phyloP scores from a whole-genome alignment of 2,113 vertebrate species.

The Hippocampus abdominalis region DNA sequence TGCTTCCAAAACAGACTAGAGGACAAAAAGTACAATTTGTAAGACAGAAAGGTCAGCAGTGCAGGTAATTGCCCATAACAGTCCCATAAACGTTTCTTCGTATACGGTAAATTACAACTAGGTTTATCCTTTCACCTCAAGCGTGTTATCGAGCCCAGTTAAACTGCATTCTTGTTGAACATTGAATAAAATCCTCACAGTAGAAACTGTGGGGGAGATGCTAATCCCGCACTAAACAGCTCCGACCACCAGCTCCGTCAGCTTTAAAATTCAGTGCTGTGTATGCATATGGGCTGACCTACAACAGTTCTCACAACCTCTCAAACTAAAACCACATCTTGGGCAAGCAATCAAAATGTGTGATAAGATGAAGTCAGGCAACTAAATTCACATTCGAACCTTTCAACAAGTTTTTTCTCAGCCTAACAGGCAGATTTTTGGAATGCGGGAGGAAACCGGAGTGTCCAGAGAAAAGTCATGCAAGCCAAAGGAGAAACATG shows the following conservation, averaged over 20 bases:
- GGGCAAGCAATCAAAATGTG: background rate
- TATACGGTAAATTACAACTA: background rate
- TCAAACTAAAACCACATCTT: background rate
- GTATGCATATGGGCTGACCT: background rate
- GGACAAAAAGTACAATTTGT: conserved; percentile 10
- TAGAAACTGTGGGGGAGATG: background rate
- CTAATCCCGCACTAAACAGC: background rate
- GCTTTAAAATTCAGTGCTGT: conserved; percentile 1
- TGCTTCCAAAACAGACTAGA: conserved; percentile 4
- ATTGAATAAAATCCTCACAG: conserved; percentile 3
- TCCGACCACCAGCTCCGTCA: background rate
- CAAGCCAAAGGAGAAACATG: too few species aligned
- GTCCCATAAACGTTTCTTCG: background rate
- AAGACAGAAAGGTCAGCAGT: conserved; percentile 15
- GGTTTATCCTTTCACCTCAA: conserved; percentile 4
- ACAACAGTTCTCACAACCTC: background rate
- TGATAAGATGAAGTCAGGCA: background rate
- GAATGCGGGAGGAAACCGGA: too few species aligned
- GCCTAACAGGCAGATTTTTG: too few species aligned
- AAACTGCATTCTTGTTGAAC: conserved; percentile 11
- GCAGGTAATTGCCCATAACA: conserved; percentile 12
- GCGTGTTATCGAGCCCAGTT: conserved; percentile 17
- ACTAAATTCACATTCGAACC: too few species aligned
- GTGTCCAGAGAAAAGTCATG: too few species aligned
- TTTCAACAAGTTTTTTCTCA: too few species aligned